A percentile compares a stretch with the other conserved stretches of the same genome.
phyloP scores from a whole-genome alignment of 1,140 invertebrate species.

The Tachypleus tridentatus region DNA sequence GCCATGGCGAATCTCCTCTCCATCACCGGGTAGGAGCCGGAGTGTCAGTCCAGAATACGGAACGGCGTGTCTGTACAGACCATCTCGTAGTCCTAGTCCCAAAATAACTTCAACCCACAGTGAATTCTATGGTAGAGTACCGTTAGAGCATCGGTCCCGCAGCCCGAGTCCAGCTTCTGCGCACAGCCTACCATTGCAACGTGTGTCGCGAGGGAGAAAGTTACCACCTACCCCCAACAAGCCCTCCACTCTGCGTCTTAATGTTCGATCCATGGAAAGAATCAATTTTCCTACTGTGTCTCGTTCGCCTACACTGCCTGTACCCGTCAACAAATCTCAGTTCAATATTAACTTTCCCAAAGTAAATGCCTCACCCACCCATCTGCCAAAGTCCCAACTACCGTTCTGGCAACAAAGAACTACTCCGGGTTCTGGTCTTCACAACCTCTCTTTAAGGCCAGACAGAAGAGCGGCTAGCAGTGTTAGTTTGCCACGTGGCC shows the following conservation, averaged over 20 bases:
- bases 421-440: neutral
- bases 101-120: conserved; percentile 22
- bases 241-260: conserved; percentile 51
- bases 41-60: conserved; percentile 22
- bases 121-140: conserved; percentile 40
- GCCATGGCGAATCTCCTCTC: conserved; percentile 8
- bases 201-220: conserved; percentile 54
- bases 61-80: conserved; percentile 34
- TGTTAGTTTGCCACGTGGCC: conserved; percentile 1
- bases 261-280: conserved; percentile 38
- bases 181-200: conserved; percentile 32
- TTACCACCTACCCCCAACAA: conserved; percentile 81
- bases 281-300: conserved; percentile 31
- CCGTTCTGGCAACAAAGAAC: conserved; percentile 14
- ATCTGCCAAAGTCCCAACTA: conserved; percentile 33
- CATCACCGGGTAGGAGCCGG: conserved; percentile 16
- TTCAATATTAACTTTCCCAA: conserved; percentile 69
- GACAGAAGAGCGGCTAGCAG: conserved; percentile 9
- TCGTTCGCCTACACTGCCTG: conserved; percentile 33
- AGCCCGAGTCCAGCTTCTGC: conserved; percentile 33
- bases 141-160: conserved; percentile 38
- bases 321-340: conserved; percentile 34
- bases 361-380: conserved; percentile 82
- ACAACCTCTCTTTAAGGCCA: too few species aligned
- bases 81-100: conserved; percentile 54